phyloP scores from a whole-genome alignment of 2,113 vertebrate genomes.

The Sander lucioperca region DNA sequence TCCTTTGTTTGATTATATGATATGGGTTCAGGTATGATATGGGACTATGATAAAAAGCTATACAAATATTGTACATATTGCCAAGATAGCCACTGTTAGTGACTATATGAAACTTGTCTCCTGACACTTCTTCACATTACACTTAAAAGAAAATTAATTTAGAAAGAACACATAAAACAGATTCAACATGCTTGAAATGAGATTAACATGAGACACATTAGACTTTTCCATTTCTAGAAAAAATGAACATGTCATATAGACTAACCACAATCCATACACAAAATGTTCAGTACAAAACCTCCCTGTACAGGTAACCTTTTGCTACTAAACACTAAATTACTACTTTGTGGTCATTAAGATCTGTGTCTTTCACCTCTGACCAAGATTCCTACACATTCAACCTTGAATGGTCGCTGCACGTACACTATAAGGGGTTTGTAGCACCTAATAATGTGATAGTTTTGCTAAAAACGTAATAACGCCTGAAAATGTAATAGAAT shows the following conservation, averaged over 20 bases:
- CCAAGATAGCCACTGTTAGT: slow-evolving; percentile 12
- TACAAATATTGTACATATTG: slow-evolving; percentile 22
- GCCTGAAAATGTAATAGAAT: too few relatives aligned
- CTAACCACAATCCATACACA: background rate
- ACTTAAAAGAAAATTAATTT: slow-evolving; percentile 11
- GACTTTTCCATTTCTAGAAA: background rate
- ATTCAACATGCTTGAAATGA: background rate
- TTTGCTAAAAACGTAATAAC: too few relatives aligned
- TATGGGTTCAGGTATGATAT: slow-evolving; percentile 48
- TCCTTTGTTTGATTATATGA: slow-evolving; percentile 67
- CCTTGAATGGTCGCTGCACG: background rate
- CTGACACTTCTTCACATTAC: slow-evolving; percentile 4
- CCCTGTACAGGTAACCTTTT: background rate
- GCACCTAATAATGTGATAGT: too few relatives aligned
- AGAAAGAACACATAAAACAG: background rate
- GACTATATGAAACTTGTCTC: slow-evolving; percentile 6
- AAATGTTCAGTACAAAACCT: background rate
- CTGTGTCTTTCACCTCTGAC: background rate
- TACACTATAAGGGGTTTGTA: background rate
- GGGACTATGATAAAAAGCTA: slow-evolving; percentile 35
- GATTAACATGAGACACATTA: background rate
- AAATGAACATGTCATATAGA: background rate
- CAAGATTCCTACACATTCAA: background rate
- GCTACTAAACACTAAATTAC: background rate
- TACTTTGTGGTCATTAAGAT: background rate